Evolutionary conservation across 2,797 vertebrate genomes (phyloP).

Genomic region (Sciurus carolinensis): DNA sequence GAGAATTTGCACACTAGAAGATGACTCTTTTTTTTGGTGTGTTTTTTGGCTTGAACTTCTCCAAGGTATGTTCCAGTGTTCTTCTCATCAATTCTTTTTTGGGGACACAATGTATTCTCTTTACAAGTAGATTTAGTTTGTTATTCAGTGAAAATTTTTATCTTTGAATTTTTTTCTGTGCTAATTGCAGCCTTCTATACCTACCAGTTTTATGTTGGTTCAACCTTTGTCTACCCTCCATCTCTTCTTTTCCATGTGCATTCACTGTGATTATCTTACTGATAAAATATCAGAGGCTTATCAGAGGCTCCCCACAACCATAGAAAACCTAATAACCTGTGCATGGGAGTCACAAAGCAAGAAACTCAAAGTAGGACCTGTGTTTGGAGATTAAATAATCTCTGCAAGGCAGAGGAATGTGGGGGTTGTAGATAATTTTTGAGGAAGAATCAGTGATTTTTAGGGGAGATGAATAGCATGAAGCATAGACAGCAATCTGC

Average conservation of each 20-base stretch:
- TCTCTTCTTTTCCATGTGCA: not conserved
- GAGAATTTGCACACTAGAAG: not conserved
- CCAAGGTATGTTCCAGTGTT: not conserved
- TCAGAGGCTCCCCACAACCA: not conserved
- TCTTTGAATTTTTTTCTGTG: not conserved
- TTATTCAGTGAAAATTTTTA: not conserved
- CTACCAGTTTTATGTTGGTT: not conserved
- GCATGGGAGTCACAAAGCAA: not conserved
- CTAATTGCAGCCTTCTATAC: not conserved
- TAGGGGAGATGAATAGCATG: not conserved
- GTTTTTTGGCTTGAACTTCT: not conserved
- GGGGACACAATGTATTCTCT: not conserved
- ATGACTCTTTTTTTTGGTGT: not conserved
- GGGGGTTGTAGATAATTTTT: not conserved
- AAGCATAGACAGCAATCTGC: not conserved
- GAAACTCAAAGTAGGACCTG: not conserved
- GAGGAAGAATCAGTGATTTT: not conserved
- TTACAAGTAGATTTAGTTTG: not conserved
- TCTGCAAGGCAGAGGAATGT: not conserved
- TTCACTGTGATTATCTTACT: not conserved
- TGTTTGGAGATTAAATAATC: not conserved
- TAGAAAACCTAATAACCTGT: too few relatives aligned
- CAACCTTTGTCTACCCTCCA: not conserved
- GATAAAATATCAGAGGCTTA: not conserved
- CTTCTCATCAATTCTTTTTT: not conserved